These are phyloP conservation scores for Hemistola chrysoprasaria DNA, from an alignment of 2,888 invertebrate species.

Conservation along the genomic window DNA sequence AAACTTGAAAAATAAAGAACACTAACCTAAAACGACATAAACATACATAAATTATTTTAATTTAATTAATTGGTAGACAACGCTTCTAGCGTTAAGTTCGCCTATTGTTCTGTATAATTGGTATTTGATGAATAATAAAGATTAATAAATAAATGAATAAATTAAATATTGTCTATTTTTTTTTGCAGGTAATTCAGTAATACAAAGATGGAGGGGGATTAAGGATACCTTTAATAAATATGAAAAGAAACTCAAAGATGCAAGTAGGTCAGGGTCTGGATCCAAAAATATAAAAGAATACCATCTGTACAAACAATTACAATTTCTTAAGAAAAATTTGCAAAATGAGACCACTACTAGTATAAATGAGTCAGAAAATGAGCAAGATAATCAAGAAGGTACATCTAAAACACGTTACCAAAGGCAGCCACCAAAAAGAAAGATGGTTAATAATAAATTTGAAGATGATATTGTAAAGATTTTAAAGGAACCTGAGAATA, in stretches of 20 bases:
- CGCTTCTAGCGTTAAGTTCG: too few relatives aligned
- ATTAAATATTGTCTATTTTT: too few relatives aligned
- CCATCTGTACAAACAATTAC: slow-evolving; percentile 31
- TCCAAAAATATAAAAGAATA: slow-evolving; percentile 30
- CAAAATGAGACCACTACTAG: slow-evolving; percentile 30
- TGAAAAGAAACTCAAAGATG: slow-evolving; percentile 33
- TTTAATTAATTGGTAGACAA: slow-evolving; percentile 22
- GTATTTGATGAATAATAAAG: slow-evolving; percentile 25
- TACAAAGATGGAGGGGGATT: slow-evolving; percentile 31
- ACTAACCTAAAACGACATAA: slow-evolving; percentile 24
- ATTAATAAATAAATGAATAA: too few relatives aligned
- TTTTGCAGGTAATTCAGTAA: slow-evolving; percentile 28
- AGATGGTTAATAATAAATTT: slow-evolving; percentile 24
- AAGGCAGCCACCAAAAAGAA: slow-evolving; percentile 30
- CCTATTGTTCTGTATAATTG: slow-evolving; percentile 22
- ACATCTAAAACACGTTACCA: slow-evolving; percentile 31
- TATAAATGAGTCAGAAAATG: slow-evolving; percentile 27
- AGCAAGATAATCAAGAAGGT: slow-evolving; percentile 28
- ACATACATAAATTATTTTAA: slow-evolving; percentile 25
- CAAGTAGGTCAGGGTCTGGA: slow-evolving; percentile 29
- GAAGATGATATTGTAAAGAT: slow-evolving; percentile 28
- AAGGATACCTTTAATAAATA: slow-evolving; percentile 33
- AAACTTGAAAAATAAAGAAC: slow-evolving; percentile 25
- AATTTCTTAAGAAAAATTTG: too few relatives aligned
- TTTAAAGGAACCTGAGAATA: slow-evolving; percentile 27